Evolutionary conservation across 2,113 vertebrate genomes (phyloP), one percentile per base, ranked within the genome.

Genomic region (Neolamprologus cancellatus): DNA sequence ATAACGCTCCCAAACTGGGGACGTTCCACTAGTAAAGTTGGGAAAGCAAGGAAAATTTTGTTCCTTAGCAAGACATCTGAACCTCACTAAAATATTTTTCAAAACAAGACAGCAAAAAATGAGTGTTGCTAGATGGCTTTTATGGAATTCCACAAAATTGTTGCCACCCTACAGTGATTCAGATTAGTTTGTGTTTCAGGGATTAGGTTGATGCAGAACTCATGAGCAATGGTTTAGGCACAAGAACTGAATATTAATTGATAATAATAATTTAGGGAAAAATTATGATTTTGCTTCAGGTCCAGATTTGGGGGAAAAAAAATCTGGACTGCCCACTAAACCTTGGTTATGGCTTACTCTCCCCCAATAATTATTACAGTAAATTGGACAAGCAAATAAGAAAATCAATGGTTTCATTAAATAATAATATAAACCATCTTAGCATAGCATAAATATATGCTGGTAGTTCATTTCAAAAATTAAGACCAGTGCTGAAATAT

Each of bases 321-420:
- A 25, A 55, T 2, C 23, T 55, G 12, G 54, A 55, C 54, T 5
- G 54, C 54, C 54, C 23, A 55, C 18, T 64, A 64, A 36, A 20
- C 30, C 30, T 34, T 64, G 17, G 17, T 34, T 7, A 64, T n/a
- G 17, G 0, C 11, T 13, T 39, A 4, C 11, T 36, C 18, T n/a
- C 15, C 2, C 18, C 10, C 57, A 59, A 5, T 59, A 6, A 0
- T 30, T 0, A 30, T 2, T 0, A 9, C 55, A 59, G 14, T 30
- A 59, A 59, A 30, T 34, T 64, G 59, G 30, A 7, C 10, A n/a
- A 36, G 32, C 6, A 34, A 34, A n/a, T 64, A 64, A 36, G 1
- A n/a, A 36, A 64, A 64, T 3, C 0, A 18, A 34, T 2, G 6
- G 59, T 36, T 64, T 34, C 4, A 64, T 64, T 12, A 34, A 64